These are phyloP conservation scores for Eurytoma adleriae DNA, from an alignment of 2,888 invertebrate genomes.

Conservation along the genomic window DNA sequence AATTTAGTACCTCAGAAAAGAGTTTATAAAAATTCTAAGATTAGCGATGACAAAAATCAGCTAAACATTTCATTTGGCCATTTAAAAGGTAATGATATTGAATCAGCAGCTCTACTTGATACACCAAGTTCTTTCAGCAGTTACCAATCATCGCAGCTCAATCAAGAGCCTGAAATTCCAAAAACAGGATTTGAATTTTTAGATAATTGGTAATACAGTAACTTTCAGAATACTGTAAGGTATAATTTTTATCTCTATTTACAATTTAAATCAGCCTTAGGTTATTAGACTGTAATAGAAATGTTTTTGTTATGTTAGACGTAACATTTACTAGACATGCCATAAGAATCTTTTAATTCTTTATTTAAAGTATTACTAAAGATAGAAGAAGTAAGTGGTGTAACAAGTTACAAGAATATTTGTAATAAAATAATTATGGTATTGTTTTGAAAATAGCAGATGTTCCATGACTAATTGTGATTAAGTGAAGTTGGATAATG, in stretches of 20 bases:
- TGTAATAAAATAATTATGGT: neutral
- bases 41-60: conserved; percentile 63
- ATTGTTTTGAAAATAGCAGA: conserved; percentile 1
- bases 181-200: conserved; percentile 79
- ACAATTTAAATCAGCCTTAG: conserved; percentile 15
- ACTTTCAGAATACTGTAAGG: neutral
- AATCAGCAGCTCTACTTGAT: conserved; percentile 70
- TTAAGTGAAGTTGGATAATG: too few relatives aligned
- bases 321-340: neutral
- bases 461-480: neutral
- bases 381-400: neutral
- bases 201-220: conserved; percentile 77
- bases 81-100: conserved; percentile 69
- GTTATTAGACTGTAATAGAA: neutral
- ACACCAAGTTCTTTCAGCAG: conserved; percentile 73
- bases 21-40: conserved; percentile 57
- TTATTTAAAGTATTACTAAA: neutral
- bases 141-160: conserved; percentile 70
- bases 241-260: conserved; percentile 14
- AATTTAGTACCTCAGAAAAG: conserved; percentile 67
- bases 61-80: conserved; percentile 66
- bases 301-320: neutral
- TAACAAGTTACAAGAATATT: neutral
- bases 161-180: conserved; percentile 75
- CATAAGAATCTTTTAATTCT: neutral